phyloP scores from a whole-genome alignment of 1,140 invertebrate genomes.

The Diorhabda elongata region DNA sequence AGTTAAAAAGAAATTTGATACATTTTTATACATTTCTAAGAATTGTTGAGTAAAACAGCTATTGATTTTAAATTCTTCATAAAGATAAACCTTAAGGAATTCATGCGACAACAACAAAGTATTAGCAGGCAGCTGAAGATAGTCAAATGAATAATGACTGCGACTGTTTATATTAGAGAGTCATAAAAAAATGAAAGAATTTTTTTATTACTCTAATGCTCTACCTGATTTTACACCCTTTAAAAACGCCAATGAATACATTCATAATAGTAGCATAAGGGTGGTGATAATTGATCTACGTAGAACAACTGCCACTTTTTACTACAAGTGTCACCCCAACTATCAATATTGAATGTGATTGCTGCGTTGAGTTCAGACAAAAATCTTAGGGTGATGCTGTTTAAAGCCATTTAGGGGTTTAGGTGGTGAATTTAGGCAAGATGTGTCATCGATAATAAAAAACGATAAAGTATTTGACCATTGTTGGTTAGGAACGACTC shows the following conservation, averaged over 20 bases:
- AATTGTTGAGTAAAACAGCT: no score
- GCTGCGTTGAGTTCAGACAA: conserved; percentile 22
- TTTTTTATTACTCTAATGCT: no score
- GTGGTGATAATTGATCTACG: conserved; percentile 32
- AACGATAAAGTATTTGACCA: conserved; percentile 30
- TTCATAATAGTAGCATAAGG: conserved; percentile 29
- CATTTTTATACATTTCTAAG: no score
- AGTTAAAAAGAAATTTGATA: no score
- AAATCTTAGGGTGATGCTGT: conserved; percentile 37
- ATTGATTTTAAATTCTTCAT: no score
- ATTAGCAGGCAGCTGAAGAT: no score
- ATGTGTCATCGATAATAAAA: conserved; percentile 37
- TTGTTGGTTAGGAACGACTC: conserved; percentile 18
- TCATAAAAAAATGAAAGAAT: no score
- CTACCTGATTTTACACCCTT: neutral
- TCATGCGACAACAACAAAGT: no score
- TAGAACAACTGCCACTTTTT: conserved; percentile 41
- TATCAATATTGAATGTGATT: conserved; percentile 36
- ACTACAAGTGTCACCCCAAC: conserved; percentile 41
- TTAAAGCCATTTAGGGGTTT: conserved; percentile 41
- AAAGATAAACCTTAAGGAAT: no score
- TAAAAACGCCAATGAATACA: neutral
- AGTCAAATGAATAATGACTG: no score
- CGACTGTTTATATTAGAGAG: no score
- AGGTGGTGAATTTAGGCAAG: conserved; percentile 37